Evolutionary conservation across 2,888 invertebrate species (phyloP).

Genomic region (Caenorhabditis angaria): DNA sequence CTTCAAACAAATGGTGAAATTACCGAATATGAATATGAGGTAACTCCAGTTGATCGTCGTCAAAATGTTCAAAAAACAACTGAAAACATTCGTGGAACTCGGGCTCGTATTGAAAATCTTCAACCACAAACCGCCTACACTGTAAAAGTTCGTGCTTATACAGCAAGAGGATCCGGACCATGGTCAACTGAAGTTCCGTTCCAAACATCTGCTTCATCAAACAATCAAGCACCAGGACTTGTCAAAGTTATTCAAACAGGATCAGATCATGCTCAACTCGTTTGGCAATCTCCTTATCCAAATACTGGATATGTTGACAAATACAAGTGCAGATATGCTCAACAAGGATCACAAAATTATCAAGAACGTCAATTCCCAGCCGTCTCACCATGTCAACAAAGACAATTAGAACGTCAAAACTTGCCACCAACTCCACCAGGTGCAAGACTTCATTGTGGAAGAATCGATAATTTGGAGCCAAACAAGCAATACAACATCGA

Average conservation of each 20-base stretch:
- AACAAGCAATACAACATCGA: slow-evolving; percentile 71
- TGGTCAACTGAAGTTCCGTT: slow-evolving; percentile 69
- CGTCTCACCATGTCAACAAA: slow-evolving; percentile 63
- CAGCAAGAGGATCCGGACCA: slow-evolving; percentile 70
- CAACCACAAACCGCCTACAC: slow-evolving; percentile 68
- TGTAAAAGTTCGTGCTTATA: slow-evolving; percentile 70
- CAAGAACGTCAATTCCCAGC: slow-evolving; percentile 67
- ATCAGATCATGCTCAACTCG: slow-evolving; percentile 65
- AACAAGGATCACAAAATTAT: slow-evolving; percentile 58
- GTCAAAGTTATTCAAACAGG: slow-evolving; percentile 65
- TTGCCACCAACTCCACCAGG: slow-evolving; percentile 68
- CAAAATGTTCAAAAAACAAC: slow-evolving; percentile 57
- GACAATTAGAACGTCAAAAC: slow-evolving; percentile 64
- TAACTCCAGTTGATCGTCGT: slow-evolving; percentile 63
- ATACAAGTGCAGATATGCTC: slow-evolving; percentile 68
- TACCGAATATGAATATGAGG: slow-evolving; percentile 72
- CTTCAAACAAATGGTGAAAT: slow-evolving; percentile 72
- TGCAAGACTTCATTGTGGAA: slow-evolving; percentile 65
- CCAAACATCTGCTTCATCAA: slow-evolving; percentile 58
- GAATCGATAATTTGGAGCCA: slow-evolving; percentile 65
- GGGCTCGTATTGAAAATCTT: slow-evolving; percentile 65
- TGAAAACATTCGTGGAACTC: slow-evolving; percentile 65
- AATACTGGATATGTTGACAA: slow-evolving; percentile 68
- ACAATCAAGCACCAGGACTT: slow-evolving; percentile 39
- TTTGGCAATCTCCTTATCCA: slow-evolving; percentile 70